phyloP scores from a whole-genome alignment of 2,888 invertebrate genomes.

The Cosmia pyralina region DNA sequence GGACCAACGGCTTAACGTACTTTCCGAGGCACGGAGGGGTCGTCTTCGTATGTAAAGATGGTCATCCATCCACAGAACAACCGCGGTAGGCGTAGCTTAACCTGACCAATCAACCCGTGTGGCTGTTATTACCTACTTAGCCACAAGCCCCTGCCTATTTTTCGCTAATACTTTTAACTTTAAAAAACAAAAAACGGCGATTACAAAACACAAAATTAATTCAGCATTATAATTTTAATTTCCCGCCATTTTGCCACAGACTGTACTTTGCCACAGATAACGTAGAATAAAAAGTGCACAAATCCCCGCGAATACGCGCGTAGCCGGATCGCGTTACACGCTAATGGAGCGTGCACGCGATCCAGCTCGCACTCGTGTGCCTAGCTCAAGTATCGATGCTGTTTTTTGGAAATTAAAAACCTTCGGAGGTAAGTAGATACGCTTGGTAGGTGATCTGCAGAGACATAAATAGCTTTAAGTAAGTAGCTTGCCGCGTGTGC shows the following conservation, averaged over 20 bases:
- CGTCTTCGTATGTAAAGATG: too few relatives aligned
- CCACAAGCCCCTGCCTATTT: neutral
- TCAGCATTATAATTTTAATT: neutral
- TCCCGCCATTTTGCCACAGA: constrained; percentile 39
- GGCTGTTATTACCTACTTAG: too few relatives aligned
- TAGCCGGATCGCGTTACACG: constrained; percentile 60
- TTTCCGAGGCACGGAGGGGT: too few relatives aligned
- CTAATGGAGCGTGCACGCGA: constrained; percentile 68
- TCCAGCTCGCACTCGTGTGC: constrained; percentile 43
- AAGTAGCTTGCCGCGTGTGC: constrained; percentile 3
- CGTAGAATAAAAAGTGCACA: constrained; percentile 63
- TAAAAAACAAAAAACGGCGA: neutral
- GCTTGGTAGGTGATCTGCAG: constrained; percentile 53
- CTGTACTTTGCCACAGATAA: constrained; percentile 47
- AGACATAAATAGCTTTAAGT: constrained; percentile 40
- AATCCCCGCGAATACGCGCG: constrained; percentile 63
- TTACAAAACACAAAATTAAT: neutral
- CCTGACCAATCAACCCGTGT: too few relatives aligned
- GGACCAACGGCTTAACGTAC: too few relatives aligned
- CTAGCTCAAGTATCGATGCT: constrained; percentile 58
- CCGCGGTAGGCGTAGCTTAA: too few relatives aligned
- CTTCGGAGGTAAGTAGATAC: constrained; percentile 55
- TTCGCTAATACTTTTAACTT: neutral
- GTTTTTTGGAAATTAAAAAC: constrained; percentile 64
- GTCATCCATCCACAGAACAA: too few relatives aligned